Evolutionary conservation across 2,888 invertebrate genomes (phyloP), one percentile per base, ranked within the genome.

Genomic region (Anarsia innoxiella): DNA sequence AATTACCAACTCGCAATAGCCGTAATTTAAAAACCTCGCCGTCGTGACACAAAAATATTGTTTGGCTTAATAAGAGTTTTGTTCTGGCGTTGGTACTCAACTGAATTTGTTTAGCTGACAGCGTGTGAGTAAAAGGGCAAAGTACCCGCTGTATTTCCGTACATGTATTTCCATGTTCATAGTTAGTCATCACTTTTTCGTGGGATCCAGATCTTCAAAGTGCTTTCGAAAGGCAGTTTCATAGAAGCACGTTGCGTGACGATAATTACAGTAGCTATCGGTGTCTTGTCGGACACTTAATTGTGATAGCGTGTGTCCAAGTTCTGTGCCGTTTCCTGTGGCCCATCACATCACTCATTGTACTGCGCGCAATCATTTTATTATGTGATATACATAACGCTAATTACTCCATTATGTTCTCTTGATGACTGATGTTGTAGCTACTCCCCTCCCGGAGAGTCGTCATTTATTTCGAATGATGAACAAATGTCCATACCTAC

Each of bases 221-320:
- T 40, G 38, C 31, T 51, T 50, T 56, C 57, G 55, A 55, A 59
- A 62, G 51, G 54, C 50, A 46, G 48, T 33, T 49, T 51, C 49
- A 48, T 53, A 46, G 46, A 48, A 48, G 52, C 51, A 52, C 46
- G 52, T 66, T 69, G 77, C 77, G 76, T 77, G 77, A 66, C 63
- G 58, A 48, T 75, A 77, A 77, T 77, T 68, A 67, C 59, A 55
- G 61, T 51, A 49, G 60, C 58, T 64, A 67, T 72, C 67, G 59
- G 67, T 69, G 72, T 70, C 74, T 73, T 66, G 66, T 51, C 53
- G 53, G 53, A 54, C 62, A 60, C 58, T 65, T 72, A 68, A 76
- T 72, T 72, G 69, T 62, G 15, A 39, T 42, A 23, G 37, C 42
- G 39, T 42, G 41, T 41, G 39, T 39, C 42, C 42, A 36, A 39